Evolutionary conservation across 2,797 vertebrate genomes (phyloP).

Genomic region (Trachops cirrhosus): DNA sequence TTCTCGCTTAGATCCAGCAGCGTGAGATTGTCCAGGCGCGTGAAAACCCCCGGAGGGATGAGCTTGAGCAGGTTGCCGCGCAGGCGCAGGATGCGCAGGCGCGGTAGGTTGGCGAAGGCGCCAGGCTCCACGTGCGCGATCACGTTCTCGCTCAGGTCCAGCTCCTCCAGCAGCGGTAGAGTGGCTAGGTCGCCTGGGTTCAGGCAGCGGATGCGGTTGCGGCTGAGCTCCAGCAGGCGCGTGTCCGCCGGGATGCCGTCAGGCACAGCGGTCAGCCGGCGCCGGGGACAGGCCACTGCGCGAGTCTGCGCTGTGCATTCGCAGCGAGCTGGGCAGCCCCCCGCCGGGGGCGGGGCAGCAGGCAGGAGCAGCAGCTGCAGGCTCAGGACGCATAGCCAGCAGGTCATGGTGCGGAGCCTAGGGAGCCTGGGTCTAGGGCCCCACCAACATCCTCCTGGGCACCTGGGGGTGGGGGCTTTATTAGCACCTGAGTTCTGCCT

Average conservation of each 20-base stretch:
- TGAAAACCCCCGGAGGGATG: constrained; percentile 94
- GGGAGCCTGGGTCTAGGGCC: constrained; percentile 85
- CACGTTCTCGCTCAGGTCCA: constrained; percentile 95
- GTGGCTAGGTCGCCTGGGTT: constrained; percentile 91
- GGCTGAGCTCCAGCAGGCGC: constrained; percentile 91
- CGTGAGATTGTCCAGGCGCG: constrained; percentile 92
- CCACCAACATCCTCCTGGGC: constrained; percentile 84
- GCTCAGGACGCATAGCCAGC: constrained; percentile 85
- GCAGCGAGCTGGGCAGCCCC: constrained; percentile 92
- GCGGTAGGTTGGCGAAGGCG: constrained; percentile 92
- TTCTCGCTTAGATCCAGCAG: constrained; percentile 96
- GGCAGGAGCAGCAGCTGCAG: constrained; percentile 85
- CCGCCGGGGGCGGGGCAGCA: constrained; percentile 76
- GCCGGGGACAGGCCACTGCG: constrained; percentile 91
- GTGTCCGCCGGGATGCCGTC: constrained; percentile 94
- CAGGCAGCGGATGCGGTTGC: constrained; percentile 96
- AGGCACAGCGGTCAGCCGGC: constrained; percentile 91
- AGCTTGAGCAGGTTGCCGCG: constrained; percentile 95
- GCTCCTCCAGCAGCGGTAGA: constrained; percentile 90
- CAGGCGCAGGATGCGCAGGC: constrained; percentile 90
- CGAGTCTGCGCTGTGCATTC: constrained; percentile 89
- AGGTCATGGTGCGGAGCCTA: constrained; percentile 86
- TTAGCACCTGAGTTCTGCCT: neutral
- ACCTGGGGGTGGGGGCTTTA: constrained; percentile 80
- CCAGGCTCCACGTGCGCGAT: constrained; percentile 95